Base-by-base conservation (phyloP, 2,888 invertebrate genomes). In the Cacoxenus indagator region DNA sequence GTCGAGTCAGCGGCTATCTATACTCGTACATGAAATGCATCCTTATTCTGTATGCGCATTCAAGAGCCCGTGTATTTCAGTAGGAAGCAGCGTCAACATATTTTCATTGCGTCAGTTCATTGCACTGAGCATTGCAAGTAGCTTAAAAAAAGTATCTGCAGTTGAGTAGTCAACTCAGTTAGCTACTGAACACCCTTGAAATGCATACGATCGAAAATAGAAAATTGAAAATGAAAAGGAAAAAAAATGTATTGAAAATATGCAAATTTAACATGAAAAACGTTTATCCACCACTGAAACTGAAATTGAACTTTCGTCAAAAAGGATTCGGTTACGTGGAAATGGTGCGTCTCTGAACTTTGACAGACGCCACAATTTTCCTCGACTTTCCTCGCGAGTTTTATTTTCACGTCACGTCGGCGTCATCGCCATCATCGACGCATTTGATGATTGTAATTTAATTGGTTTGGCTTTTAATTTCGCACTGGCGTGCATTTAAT, bases 381-480 rank as follows among this genome's bases (percentile, higher is more conserved):
- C n/a, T 64, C 8, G 37, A n/a, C n/a, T n/a, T n/a, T n/a, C n/a
- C n/a, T 14, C 37, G 37, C 26, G 11, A 29, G 27, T 46, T 29
- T 67, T 61, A 61, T 46, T 67, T 67, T 31, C 82, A 71, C 75
- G 70, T 73, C 83, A 83, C 80, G 83, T 81, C 82, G 83, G 76
- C 82, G 76, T 48, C 48, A 17, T 17, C 14, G 8, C 8, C 17
- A 48, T 17, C n/a, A 17, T 3, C 48, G 82, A 83, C 75, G 79
- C 83, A 81, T 81, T 81, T 81, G 78, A 74, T 75, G 73, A 73
- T 73, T 83, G 82, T 79, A 81, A 81, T 81, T 83, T 81, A 81
- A 81, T 81, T 81, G 80, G 78, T 83, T 80, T 79, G 80, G 74
- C 74, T 73, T 73, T 69, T 70, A 67, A 59, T 43, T 66, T 37